Base-by-base conservation (phyloP, 2,113 vertebrate genomes). In the Eulemur rufifrons region DNA sequence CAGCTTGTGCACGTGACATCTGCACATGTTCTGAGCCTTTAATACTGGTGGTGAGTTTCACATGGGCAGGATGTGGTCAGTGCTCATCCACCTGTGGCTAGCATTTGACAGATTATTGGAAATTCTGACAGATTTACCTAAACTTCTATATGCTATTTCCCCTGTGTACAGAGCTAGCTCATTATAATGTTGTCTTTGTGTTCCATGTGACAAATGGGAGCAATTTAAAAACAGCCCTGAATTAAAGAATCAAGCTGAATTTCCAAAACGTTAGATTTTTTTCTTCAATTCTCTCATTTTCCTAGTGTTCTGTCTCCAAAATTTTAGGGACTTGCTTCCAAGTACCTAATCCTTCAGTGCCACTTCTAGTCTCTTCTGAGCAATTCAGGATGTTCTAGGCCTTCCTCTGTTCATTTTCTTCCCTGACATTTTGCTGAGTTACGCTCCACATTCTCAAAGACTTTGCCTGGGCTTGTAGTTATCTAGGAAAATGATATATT, bases 1-100 rank as follows among this genome's bases (percentile, higher is more conserved):
- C 6, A 45, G 7, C 5, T 2, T 56, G 34, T 4, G 45, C 29
- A 20, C 1, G 2, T 5, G 42, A 37, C 14, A 68, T 17, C 25
- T 5, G 42, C 47, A 54, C 1, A 4, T 25, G 2, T 39, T 21
- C 54, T 34, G 5, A 37, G 47, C 20, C 92, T 64, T 2, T 2
- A 3, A 34, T 9, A 23, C 18, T 64, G 8, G 8, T 12, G 18
- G 10, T 27, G 71, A 61, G 8, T 32, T 76, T 69, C 11, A 5
- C 23, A 39, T 11, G 9, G n/a, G 4, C 6, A 73, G 17, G 29
- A 80, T 50, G 61, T 6, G 3, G 27, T 34, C 12, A 27, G 18
- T 5, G 50, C 1, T 50, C 42, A 13, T 5, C 56, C 5, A 39
- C 8, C 14, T 3, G 6, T 20, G 52, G 37, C 5, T 47, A 8